A percentile compares a stretch with the other conserved stretches of the same genome.
These are phyloP conservation scores for Eupithecia tripunctaria DNA, from an alignment of 2,888 invertebrate species.

Conservation along the genomic window DNA sequence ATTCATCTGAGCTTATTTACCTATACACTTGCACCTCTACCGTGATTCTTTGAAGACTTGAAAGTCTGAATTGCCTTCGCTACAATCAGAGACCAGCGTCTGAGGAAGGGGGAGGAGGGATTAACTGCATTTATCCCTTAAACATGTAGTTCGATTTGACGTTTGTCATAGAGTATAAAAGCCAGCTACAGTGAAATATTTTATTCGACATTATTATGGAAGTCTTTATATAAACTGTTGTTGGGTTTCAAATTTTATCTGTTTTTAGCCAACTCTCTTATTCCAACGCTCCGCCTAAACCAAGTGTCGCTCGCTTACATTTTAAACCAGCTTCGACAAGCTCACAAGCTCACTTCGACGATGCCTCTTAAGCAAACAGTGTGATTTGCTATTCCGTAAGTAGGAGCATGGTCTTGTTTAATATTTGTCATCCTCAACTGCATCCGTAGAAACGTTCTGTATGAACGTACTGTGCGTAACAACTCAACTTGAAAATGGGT, in stretches of 20 bases:
- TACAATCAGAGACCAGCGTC: background rate
- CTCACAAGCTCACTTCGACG: conserved; percentile 54
- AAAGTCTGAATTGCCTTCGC: background rate
- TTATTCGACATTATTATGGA: background rate
- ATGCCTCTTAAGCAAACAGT: conserved; percentile 72
- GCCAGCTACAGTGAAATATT: background rate
- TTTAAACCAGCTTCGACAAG: conserved; percentile 11
- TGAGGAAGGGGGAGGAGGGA: too few species aligned
- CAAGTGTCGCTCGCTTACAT: conserved; percentile 1
- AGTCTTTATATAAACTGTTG: too few species aligned
- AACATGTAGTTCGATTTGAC: background rate
- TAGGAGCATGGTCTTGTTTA: conserved; percentile 70
- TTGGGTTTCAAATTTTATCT: background rate
- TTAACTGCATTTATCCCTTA: too few species aligned
- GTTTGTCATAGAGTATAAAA: background rate
- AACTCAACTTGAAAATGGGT: conserved; percentile 17
- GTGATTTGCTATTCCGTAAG: conserved; percentile 81
- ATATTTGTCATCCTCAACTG: conserved; percentile 69
- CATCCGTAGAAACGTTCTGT: conserved; percentile 45
- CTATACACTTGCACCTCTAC: too few species aligned
- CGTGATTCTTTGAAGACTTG: too few species aligned
- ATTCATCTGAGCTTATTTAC: too few species aligned
- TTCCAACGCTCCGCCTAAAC: conserved; percentile 13
- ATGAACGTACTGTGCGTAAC: conserved; percentile 12
- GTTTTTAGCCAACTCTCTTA: background rate